Conservation (phyloP, 2,888 invertebrate species). For the Habroteleia sp. region DNA sequence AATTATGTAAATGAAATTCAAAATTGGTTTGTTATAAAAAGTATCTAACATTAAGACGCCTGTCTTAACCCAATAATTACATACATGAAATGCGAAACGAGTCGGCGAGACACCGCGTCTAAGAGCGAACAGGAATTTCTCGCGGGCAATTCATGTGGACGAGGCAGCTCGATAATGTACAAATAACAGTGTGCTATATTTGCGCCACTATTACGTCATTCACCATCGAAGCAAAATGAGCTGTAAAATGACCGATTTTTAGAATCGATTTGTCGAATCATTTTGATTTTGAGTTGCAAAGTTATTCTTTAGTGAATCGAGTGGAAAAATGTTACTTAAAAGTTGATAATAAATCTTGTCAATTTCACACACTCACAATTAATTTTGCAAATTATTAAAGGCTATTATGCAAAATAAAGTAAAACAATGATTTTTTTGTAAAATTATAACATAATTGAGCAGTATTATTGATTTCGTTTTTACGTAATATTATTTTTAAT, state of each 20-base stretch:
- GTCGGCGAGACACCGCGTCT: slow-evolving; percentile 49
- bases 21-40: neutral
- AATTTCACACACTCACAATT: too few species aligned
- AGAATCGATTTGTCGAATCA: too few species aligned
- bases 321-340: too few species aligned
- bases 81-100: slow-evolving; percentile 36
- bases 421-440: too few species aligned
- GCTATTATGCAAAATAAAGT: too few species aligned
- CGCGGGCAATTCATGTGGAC: slow-evolving; percentile 41
- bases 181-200: slow-evolving; percentile 40
- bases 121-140: slow-evolving; percentile 47
- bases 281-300: too few species aligned
- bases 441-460: too few species aligned
- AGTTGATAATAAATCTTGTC: too few species aligned
- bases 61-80: slow-evolving; percentile 28
- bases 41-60: slow-evolving; percentile 4
- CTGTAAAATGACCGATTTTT: slow-evolving; percentile 30
- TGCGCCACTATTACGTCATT: slow-evolving; percentile 35
- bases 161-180: slow-evolving; percentile 36
- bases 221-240: slow-evolving; percentile 8
- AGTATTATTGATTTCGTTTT: too few species aligned
- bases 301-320: too few species aligned
- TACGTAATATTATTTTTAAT: too few species aligned
- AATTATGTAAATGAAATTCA: neutral
- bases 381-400: too few species aligned